These are phyloP conservation scores for Lydus trimaculatus DNA, from an alignment of 2,888 invertebrate genomes.

Conservation along the genomic window DNA sequence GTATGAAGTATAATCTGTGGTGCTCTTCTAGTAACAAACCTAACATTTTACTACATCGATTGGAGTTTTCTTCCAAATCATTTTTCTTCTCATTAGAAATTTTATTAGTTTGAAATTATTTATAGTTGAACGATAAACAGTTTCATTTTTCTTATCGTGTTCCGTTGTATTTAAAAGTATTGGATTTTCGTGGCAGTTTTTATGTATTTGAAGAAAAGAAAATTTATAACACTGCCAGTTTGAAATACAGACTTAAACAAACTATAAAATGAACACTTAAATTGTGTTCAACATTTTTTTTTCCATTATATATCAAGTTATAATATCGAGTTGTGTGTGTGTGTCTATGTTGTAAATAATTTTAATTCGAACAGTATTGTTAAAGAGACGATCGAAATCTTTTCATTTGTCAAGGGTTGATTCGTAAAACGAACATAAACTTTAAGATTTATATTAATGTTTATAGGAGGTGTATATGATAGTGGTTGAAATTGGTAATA, in stretches of 20 bases:
- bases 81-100: not conserved
- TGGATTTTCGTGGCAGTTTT: constrained; percentile 23
- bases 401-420: constrained; percentile 47
- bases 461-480: not conserved
- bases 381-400: constrained; percentile 49
- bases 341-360: constrained; percentile 42
- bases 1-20: too few relatives aligned
- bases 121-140: constrained; percentile 17
- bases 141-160: constrained; percentile 9
- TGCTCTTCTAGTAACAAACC: too few relatives aligned
- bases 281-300: constrained; percentile 24
- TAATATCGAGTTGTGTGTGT: constrained; percentile 34
- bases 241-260: constrained; percentile 33
- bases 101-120: constrained; percentile 16
- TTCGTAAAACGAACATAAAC: constrained; percentile 44
- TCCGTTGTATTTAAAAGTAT: constrained; percentile 12
- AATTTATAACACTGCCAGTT: constrained; percentile 30
- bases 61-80: too few relatives aligned
- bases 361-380: constrained; percentile 39
- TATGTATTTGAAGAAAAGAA: constrained; percentile 30
- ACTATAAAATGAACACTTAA: constrained; percentile 43
- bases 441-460: constrained; percentile 44
- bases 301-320: constrained; percentile 37
- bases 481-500: not conserved
- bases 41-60: too few relatives aligned